Evolutionary conservation across 1,140 invertebrate genomes (phyloP).

Genomic region (Dreissena polymorpha): DNA sequence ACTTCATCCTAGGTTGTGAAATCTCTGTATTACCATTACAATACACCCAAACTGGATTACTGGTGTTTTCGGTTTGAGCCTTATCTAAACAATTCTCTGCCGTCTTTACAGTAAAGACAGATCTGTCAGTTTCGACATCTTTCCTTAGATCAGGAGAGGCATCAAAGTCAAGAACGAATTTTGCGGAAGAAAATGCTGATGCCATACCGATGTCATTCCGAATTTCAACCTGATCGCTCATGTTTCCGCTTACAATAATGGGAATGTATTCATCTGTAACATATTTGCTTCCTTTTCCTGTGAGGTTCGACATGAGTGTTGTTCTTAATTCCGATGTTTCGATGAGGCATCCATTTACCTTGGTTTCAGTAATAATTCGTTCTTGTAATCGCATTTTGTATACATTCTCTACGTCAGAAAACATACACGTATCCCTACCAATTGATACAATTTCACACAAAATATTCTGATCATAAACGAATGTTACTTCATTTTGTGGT

Average conservation of each 20-base stretch:
- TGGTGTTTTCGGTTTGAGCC: background rate
- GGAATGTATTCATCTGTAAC: constrained; percentile 23
- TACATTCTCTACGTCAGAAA: background rate
- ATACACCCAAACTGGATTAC: constrained; percentile 14
- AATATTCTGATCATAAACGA: constrained; percentile 4
- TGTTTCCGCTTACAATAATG: constrained; percentile 12
- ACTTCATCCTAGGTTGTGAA: background rate
- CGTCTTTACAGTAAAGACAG: constrained; percentile 8
- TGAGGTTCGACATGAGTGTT: background rate
- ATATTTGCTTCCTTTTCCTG: constrained; percentile 30
- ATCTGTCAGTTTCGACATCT: constrained; percentile 12
- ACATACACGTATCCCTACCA: too few relatives aligned
- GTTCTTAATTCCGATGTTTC: background rate
- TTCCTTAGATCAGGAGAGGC: constrained; percentile 4
- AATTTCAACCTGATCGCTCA: constrained; percentile 3
- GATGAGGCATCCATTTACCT: background rate
- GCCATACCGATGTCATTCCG: constrained; percentile 6
- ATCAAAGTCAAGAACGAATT: constrained; percentile 39
- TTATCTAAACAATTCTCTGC: background rate
- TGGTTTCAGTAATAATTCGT: background rate
- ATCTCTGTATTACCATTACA: constrained; percentile 30
- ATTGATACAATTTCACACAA: constrained; percentile 3
- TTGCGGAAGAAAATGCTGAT: background rate
- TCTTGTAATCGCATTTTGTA: constrained; percentile 7
- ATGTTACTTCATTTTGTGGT: background rate